These are phyloP conservation scores for Micrastur ruficollis DNA, from an alignment of 2,797 vertebrate species.

Conservation along the genomic window DNA sequence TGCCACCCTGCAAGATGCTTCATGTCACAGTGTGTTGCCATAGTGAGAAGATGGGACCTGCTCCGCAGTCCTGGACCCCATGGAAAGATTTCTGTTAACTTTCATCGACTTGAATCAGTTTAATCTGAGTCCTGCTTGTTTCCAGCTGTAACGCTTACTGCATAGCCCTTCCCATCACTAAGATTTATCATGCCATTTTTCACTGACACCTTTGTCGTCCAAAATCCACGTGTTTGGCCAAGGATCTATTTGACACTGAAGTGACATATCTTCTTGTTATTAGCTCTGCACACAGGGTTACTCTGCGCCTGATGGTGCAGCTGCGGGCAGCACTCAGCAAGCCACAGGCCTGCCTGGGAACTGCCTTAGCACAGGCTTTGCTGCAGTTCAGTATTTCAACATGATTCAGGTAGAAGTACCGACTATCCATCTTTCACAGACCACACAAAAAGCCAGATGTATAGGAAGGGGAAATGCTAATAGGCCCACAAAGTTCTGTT, in stretches of 20 bases:
- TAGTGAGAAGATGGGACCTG: not conserved
- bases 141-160: not conserved
- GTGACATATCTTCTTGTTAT: not conserved
- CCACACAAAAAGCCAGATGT: not conserved
- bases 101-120: not conserved
- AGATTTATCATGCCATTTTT: not conserved
- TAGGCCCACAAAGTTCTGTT: not conserved
- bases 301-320: accelerated
- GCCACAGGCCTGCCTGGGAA: not conserved
- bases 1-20: not conserved
- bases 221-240: not conserved
- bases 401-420: not conserved
- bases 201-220: not conserved
- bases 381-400: not conserved
- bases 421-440: not conserved
- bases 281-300: not conserved
- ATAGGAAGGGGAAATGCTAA: not conserved
- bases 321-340: not conserved
- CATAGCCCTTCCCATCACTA: not conserved
- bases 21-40: not conserved
- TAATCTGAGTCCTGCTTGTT: not conserved
- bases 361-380: accelerated
- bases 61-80: not conserved
- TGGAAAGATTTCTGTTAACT: not conserved
- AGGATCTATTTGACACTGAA: not conserved